A percentile compares a stretch with the other conserved stretches of the same genome.
Conservation (phyloP, 2,888 invertebrate species). For the Electrophaes corylata region DNA sequence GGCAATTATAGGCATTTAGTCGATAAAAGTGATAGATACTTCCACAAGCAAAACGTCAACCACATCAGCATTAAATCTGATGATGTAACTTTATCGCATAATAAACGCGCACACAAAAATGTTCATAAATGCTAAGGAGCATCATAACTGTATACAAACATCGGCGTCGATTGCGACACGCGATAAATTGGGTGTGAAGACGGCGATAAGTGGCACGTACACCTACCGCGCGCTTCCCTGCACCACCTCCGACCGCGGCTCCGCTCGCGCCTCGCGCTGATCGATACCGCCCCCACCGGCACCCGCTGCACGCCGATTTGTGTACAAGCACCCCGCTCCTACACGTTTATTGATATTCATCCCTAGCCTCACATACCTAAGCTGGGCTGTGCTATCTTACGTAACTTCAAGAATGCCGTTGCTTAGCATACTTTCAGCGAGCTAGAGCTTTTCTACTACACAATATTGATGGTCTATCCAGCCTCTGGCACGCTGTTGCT, state of each 20-base stretch:
- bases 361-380: slow-evolving; percentile 36
- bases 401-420: slow-evolving; percentile 32
- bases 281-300: slow-evolving; percentile 54
- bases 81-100: slow-evolving; percentile 42
- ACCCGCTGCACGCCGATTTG: slow-evolving; percentile 58
- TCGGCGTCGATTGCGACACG: slow-evolving; percentile 66
- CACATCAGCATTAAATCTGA: slow-evolving; percentile 36
- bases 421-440: slow-evolving; percentile 15
- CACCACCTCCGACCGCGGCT: slow-evolving; percentile 41
- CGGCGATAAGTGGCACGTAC: slow-evolving; percentile 73
- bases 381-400: slow-evolving; percentile 25
- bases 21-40: background rate
- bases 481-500: slow-evolving; percentile 10
- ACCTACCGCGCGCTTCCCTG: slow-evolving; percentile 56
- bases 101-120: slow-evolving; percentile 43
- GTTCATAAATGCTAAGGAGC: slow-evolving; percentile 49
- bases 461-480: slow-evolving; percentile 3
- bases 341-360: slow-evolving; percentile 50
- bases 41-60: slow-evolving; percentile 20
- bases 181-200: slow-evolving; percentile 81
- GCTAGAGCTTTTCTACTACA: slow-evolving; percentile 1
- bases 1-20: background rate
- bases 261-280: slow-evolving; percentile 48
- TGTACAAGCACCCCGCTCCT: slow-evolving; percentile 50
- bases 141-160: slow-evolving; percentile 61